Base-by-base conservation (phyloP, 1,140 invertebrate species). In the Magallana gigas region DNA sequence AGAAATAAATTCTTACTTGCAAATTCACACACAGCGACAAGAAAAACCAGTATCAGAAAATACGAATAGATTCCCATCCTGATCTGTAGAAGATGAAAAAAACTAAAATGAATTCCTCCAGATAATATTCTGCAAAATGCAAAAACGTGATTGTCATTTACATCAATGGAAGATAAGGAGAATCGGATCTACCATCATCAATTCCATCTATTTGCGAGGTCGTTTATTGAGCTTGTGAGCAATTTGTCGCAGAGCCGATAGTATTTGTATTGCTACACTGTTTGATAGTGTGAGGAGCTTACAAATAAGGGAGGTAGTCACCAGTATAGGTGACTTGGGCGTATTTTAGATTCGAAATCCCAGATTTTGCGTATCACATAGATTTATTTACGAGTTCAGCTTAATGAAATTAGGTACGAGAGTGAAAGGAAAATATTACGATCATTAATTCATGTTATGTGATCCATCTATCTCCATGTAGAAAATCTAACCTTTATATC, bases 1-100 rank as follows among this genome's bases (percentile, higher is more conserved):
- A 48, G 36, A 48, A 48, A 76, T 11, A 29, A 76, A 76, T 8
- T 76, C 68, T 76, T 76, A 76, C 68, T 76, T 76, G 68, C 68
- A 76, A 76, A 76, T 7, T 36, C 23, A 12, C 23, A 3, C 23
- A 76, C 23, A 29, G 23, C 68, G 12, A 76, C 23, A 11, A 76
- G 68, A 76, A 76, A 36, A 8, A 76, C 18, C 23, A 76, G 4
- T 29, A 9, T 76, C 68, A 18, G 36, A 76, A 76, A 23, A 76
- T 29, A 76, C 7, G 68, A 76, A 8, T 76, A 29, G 23, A 29
- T 36, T 11, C 18, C 23, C 68, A 76, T 76, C 68, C 23, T 76
- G 68, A 76, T 18, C 3, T 29, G 18, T 29, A 18, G 8, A 29
- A 23, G 68, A 9, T 36, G 18, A 76, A 29, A 76, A 23, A 76